Conservation (phyloP, 64 coral and sea anemone genomes). For the Actinia tenebrosa region DNA sequence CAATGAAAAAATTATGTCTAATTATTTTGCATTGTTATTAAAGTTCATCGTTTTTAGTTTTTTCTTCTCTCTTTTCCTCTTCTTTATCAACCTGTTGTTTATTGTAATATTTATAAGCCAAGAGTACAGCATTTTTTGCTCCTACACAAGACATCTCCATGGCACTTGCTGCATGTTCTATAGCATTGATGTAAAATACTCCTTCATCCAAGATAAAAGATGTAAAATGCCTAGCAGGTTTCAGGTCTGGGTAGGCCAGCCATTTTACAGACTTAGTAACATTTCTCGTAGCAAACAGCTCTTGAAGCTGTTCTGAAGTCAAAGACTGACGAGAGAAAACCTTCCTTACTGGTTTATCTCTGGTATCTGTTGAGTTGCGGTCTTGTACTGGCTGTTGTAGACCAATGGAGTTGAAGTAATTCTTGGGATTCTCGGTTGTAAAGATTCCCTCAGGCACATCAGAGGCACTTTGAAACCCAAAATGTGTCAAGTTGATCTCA, state of each 20-base stretch:
- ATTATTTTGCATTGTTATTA: neutral
- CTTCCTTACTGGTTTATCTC: constrained; percentile 56
- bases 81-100: neutral
- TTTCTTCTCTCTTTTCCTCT: neutral
- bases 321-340: constrained; percentile 74
- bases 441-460: constrained; percentile 65
- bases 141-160: constrained; percentile 96
- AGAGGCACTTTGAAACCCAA: constrained; percentile 48
- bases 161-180: constrained; percentile 91
- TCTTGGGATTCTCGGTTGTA: constrained; percentile 81
- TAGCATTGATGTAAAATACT: constrained; percentile 93
- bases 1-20: neutral
- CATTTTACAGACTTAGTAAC: constrained; percentile 51
- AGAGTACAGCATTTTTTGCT: constrained; percentile 77
- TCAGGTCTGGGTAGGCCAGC: constrained; percentile 87
- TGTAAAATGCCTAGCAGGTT: constrained; percentile 70
- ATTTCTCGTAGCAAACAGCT: constrained; percentile 40
- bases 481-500: constrained; percentile 52
- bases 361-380: constrained; percentile 23
- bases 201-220: constrained; percentile 92
- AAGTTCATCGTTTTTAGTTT: neutral
- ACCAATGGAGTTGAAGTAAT: constrained; percentile 85
- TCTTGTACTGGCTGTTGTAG: constrained; percentile 53
- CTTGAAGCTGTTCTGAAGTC: constrained; percentile 32
- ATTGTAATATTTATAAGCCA: constrained; percentile 57